These are phyloP conservation scores for Muraenolepis orangiensis DNA, from an alignment of 2,797 vertebrate genomes.

Conservation along the genomic window DNA sequence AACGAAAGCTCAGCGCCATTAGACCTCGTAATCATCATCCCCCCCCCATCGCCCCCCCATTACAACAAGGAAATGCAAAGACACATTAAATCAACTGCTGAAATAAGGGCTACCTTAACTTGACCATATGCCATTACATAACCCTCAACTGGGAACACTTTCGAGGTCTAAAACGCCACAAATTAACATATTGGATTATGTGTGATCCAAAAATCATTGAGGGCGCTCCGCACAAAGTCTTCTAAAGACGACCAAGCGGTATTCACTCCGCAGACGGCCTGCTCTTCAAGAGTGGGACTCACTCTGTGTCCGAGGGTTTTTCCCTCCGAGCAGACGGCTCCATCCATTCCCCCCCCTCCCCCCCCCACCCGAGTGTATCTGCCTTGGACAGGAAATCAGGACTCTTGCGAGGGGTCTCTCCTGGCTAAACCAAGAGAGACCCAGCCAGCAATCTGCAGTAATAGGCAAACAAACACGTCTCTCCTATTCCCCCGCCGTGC, in stretches of 20 bases:
- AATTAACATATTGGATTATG: background rate
- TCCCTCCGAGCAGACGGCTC: background rate
- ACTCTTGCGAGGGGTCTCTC: conserved; percentile 66
- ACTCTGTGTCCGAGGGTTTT: conserved; percentile 15
- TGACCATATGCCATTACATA: background rate
- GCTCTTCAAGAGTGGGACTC: conserved; percentile 23
- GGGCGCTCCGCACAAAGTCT: background rate
- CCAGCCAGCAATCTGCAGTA: conserved; percentile 42
- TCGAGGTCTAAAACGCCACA: background rate
- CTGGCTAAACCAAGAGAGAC: conserved; percentile 61
- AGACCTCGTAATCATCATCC: background rate
- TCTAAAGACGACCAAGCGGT: background rate
- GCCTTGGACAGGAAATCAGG: conserved; percentile 73
- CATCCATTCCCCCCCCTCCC: background rate
- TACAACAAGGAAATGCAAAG: background rate
- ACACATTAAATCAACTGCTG: background rate
- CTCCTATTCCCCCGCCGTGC: conserved; percentile 18
- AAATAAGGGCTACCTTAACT: background rate
- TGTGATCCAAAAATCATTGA: background rate
- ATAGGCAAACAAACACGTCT: conserved; percentile 28
- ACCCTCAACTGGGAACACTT: background rate
- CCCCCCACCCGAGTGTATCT: conserved; percentile 42
- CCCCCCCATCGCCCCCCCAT: background rate
- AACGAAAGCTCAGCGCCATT: background rate
- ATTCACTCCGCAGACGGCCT: background rate